These are phyloP conservation scores for Polymixis lichenea DNA, from an alignment of 2,888 invertebrate genomes.

Conservation along the genomic window DNA sequence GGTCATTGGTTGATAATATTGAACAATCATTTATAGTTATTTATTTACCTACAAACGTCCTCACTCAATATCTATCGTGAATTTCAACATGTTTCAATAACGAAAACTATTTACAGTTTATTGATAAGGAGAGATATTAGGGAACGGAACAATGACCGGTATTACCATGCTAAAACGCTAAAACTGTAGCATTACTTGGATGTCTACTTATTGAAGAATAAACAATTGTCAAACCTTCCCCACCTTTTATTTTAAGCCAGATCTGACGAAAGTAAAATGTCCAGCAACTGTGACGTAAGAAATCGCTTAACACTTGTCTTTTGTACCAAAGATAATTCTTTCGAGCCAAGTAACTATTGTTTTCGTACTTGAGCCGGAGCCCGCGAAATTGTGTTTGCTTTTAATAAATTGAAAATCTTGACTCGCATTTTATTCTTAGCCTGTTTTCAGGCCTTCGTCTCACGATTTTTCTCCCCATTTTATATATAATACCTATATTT, in stretches of 20 bases:
- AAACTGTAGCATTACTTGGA: not conserved
- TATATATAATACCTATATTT: conserved; percentile 62
- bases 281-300: conserved; percentile 17
- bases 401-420: conserved; percentile 84
- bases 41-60: too few species aligned
- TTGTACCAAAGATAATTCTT: conserved; percentile 62
- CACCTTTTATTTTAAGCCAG: not conserved
- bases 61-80: too few species aligned
- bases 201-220: not conserved
- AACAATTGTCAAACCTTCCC: not conserved
- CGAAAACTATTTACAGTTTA: too few species aligned
- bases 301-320: conserved; percentile 41
- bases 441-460: conserved; percentile 63
- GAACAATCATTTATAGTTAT: too few species aligned
- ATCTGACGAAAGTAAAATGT: not conserved
- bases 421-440: conserved; percentile 70
- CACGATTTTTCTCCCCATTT: conserved; percentile 63
- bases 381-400: conserved; percentile 79
- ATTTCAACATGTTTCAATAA: too few species aligned
- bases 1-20: too few species aligned
- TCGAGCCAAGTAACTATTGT: conserved; percentile 74
- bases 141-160: too few species aligned
- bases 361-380: conserved; percentile 71
- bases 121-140: too few species aligned
- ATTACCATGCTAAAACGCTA: too few species aligned